phyloP scores from a whole-genome alignment of 2,797 vertebrate species.

The Malacoraja senta region DNA sequence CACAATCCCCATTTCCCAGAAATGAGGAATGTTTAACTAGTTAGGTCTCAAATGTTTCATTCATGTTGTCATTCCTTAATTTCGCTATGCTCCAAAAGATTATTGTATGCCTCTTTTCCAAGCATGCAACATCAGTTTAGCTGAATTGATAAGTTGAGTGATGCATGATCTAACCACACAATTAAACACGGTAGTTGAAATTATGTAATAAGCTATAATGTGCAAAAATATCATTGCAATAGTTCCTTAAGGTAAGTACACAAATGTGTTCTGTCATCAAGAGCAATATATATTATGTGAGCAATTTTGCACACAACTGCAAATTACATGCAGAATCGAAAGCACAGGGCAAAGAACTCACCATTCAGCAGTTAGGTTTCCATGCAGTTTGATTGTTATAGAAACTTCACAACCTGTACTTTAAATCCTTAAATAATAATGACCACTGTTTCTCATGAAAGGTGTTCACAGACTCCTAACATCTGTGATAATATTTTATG shows the following conservation, averaged over 20 bases:
- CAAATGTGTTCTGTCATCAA: slow-evolving; percentile 31
- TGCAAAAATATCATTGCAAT: slow-evolving; percentile 3
- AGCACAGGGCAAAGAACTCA: neutral
- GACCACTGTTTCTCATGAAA: neutral
- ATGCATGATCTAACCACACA: neutral
- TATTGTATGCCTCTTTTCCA: neutral
- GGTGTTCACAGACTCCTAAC: neutral
- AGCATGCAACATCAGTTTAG: neutral
- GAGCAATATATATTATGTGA: neutral
- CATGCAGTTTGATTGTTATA: neutral
- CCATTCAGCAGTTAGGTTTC: neutral
- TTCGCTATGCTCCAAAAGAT: neutral
- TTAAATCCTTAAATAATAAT: neutral
- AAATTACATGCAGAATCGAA: neutral
- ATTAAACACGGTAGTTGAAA: neutral
- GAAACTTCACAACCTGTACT: neutral
- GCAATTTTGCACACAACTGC: neutral
- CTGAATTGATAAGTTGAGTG: slow-evolving; percentile 10
- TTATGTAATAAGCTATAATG: neutral
- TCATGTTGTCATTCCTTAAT: neutral
- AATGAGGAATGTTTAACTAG: neutral
- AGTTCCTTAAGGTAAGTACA: slow-evolving; percentile 3
- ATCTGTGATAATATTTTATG: neutral
- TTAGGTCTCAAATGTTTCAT: neutral
- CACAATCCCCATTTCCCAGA: neutral